A percentile compares a stretch with the other conserved stretches of the same genome.
phyloP scores from a whole-genome alignment of 2,888 invertebrate genomes.

The Polyommatus iphigenia region DNA sequence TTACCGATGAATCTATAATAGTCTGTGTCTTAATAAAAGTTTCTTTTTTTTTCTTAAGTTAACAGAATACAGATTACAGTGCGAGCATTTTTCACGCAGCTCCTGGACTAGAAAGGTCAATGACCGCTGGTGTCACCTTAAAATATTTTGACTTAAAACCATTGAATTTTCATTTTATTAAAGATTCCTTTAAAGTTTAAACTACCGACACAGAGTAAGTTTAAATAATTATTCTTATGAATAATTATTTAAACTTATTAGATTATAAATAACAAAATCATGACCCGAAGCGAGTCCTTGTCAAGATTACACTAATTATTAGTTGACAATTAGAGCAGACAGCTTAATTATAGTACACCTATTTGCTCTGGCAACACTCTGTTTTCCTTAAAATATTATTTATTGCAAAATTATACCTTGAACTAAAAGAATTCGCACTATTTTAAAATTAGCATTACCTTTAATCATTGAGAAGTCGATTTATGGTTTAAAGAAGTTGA shows the following conservation, averaged over 20 bases:
- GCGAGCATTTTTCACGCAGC: too few species aligned
- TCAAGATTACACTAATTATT: constrained; percentile 1
- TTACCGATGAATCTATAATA: too few species aligned
- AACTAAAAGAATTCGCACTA: constrained; percentile 25
- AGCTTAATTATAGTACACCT: not conserved
- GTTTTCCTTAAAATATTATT: constrained; percentile 29
- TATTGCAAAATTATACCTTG: constrained; percentile 18
- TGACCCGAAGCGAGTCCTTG: not conserved
- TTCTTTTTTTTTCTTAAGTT: too few species aligned
- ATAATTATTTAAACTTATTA: too few species aligned
- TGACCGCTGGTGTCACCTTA: too few species aligned
- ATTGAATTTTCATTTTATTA: too few species aligned
- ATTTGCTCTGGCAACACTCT: not conserved
- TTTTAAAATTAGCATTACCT: constrained; percentile 15
- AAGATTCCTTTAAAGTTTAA: too few species aligned
- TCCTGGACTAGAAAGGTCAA: too few species aligned
- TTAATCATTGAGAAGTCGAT: not conserved
- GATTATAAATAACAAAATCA: not conserved
- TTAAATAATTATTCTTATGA: too few species aligned
- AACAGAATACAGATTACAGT: too few species aligned
- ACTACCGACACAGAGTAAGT: not conserved
- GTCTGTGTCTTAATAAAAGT: too few species aligned
- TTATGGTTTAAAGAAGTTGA: not conserved
- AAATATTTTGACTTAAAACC: too few species aligned
- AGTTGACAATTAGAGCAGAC: not conserved